A percentile compares a stretch with the other conserved stretches of the same genome.
Evolutionary conservation across 2,797 vertebrate species (phyloP).

Genomic region (Anomalospiza imberbis): DNA sequence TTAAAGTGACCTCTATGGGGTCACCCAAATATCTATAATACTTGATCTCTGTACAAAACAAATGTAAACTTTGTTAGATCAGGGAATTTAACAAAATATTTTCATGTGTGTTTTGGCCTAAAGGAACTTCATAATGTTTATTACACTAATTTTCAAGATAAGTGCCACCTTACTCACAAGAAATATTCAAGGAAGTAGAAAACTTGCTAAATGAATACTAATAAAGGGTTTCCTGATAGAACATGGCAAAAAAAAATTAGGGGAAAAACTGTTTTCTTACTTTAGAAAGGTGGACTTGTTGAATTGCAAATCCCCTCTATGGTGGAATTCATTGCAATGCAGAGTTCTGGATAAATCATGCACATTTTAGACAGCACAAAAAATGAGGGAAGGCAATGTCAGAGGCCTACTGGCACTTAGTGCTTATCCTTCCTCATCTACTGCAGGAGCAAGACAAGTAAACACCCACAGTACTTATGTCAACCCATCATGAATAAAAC

Average conservation of each 20-base stretch:
- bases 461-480: neutral
- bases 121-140: neutral
- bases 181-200: neutral
- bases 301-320: neutral
- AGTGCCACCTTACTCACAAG: neutral
- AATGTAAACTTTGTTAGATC: neutral
- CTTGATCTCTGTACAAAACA: neutral
- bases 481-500: neutral
- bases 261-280: neutral
- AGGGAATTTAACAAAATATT: neutral
- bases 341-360: neutral
- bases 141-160: neutral
- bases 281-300: neutral
- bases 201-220: neutral
- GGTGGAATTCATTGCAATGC: neutral
- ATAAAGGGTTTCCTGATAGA: neutral
- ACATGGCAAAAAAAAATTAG: rapidly evolving
- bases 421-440: neutral
- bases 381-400: neutral
- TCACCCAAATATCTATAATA: neutral
- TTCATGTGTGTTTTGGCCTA: neutral
- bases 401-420: neutral
- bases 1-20: neutral
- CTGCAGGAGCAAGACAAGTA: neutral
- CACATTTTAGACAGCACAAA: neutral